A percentile compares a stretch with the other conserved stretches of the same genome.
These are phyloP conservation scores for Nomada lathburiana DNA, from an alignment of 2,888 invertebrate species.

Conservation along the genomic window DNA sequence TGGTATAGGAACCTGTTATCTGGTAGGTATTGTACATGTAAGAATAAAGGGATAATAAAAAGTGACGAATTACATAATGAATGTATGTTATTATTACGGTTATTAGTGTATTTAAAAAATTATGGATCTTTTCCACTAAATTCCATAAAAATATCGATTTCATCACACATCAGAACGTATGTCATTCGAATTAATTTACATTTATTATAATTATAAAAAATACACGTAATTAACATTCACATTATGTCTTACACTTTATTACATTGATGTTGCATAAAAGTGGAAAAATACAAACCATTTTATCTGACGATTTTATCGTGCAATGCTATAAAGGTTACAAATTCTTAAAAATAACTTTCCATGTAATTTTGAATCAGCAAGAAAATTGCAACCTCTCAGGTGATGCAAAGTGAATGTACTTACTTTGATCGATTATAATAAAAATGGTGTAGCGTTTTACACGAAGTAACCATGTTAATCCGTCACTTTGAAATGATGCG, in stretches of 20 bases:
- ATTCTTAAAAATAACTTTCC: not conserved
- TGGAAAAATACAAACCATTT: not conserved
- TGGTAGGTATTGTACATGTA: no score
- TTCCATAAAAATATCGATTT: no score
- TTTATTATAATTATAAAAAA: no score
- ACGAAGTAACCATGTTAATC: not conserved
- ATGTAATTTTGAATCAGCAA: not conserved
- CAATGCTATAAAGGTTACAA: not conserved
- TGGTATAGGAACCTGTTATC: no score
- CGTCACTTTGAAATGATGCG: not conserved
- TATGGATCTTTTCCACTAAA: no score
- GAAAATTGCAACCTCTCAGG: not conserved
- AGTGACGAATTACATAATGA: no score
- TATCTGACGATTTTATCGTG: not conserved
- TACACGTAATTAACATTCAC: no score
- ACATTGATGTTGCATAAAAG: not conserved
- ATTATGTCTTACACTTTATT: not conserved
- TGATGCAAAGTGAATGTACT: not conserved
- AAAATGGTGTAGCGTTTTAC: not conserved
- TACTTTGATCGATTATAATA: not conserved
- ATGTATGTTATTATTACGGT: no score
- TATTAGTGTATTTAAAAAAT: no score
- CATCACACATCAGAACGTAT: no score
- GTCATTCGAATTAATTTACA: no score
- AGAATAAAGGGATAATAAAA: no score